These are phyloP conservation scores for Tyrannus savana DNA, from an alignment of 2,113 vertebrate genomes.

Conservation along the genomic window DNA sequence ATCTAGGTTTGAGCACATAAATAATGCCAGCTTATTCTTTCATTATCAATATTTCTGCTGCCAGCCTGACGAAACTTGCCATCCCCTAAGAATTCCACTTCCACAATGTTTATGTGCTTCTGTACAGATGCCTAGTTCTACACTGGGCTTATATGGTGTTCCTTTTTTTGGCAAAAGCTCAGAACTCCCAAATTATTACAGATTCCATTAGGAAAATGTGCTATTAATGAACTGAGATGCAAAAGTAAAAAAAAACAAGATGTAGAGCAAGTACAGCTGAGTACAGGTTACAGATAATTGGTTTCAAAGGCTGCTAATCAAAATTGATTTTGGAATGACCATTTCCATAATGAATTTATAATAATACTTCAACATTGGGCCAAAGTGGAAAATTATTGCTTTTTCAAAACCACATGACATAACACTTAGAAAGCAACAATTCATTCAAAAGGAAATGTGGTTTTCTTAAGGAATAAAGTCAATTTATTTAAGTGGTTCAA, in stretches of 20 bases:
- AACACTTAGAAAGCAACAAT: slow-evolving; percentile 62
- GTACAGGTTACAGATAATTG: slow-evolving; percentile 44
- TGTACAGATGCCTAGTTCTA: neutral
- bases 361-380: slow-evolving; percentile 47
- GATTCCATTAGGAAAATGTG: neutral
- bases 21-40: slow-evolving; percentile 46
- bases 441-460: slow-evolving; percentile 61
- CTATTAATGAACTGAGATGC: slow-evolving; percentile 2
- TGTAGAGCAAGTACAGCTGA: neutral
- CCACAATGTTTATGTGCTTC: neutral
- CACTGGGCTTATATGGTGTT: neutral
- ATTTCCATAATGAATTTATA: slow-evolving; percentile 61
- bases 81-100: neutral
- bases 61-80: neutral
- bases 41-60: slow-evolving; percentile 45
- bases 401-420: slow-evolving; percentile 57
- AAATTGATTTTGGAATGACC: slow-evolving; percentile 57
- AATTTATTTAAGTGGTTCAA: slow-evolving; percentile 65
- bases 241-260: neutral
- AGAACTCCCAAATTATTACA: neutral
- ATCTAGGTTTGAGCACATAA: slow-evolving; percentile 36
- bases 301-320: slow-evolving; percentile 55
- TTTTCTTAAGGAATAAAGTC: slow-evolving; percentile 70
- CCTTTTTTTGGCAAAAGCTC: neutral
- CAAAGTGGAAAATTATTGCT: slow-evolving; percentile 63